phyloP scores from a whole-genome alignment of 1,140 invertebrate species.

The Drepana arcuata region DNA sequence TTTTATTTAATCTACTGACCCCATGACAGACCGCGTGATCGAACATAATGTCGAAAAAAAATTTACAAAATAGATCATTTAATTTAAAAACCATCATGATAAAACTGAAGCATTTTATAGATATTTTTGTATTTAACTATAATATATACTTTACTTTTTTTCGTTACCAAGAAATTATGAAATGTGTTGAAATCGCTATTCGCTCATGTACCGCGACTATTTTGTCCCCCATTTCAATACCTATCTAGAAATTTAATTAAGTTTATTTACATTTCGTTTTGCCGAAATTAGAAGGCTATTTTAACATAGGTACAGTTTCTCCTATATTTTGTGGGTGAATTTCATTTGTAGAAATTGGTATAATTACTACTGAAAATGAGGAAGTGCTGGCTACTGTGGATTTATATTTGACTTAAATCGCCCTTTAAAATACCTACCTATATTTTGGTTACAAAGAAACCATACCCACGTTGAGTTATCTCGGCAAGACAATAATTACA shows the following conservation, averaged over 20 bases:
- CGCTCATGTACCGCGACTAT: slow-evolving; percentile 7
- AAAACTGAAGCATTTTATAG: too few relatives aligned
- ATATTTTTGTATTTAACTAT: too few relatives aligned
- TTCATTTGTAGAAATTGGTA: not conserved
- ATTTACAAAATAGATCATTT: too few relatives aligned
- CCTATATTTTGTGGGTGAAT: slow-evolving; percentile 1
- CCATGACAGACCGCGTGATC: too few relatives aligned
- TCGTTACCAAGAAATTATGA: too few relatives aligned
- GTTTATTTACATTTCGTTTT: slow-evolving; percentile 17
- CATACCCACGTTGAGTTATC: slow-evolving; percentile 7
- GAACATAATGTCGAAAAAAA: too few relatives aligned
- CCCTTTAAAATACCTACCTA: not conserved
- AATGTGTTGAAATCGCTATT: slow-evolving; percentile 6
- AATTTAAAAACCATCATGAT: too few relatives aligned
- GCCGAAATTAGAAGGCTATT: slow-evolving; percentile 22
- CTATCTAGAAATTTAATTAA: slow-evolving; percentile 20
- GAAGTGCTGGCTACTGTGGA: not conserved
- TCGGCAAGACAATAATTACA: too few relatives aligned
- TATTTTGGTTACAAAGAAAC: slow-evolving; percentile 10
- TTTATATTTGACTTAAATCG: not conserved
- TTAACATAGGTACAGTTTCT: slow-evolving; percentile 20
- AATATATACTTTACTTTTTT: too few relatives aligned
- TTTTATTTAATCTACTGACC: too few relatives aligned
- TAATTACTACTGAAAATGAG: not conserved
- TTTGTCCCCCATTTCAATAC: slow-evolving; percentile 6